Percentiles rank a stretch among this genome's conserved stretches.
Conservation (phyloP, 1,140 invertebrate species). For the Calliopsis andreniformis region DNA sequence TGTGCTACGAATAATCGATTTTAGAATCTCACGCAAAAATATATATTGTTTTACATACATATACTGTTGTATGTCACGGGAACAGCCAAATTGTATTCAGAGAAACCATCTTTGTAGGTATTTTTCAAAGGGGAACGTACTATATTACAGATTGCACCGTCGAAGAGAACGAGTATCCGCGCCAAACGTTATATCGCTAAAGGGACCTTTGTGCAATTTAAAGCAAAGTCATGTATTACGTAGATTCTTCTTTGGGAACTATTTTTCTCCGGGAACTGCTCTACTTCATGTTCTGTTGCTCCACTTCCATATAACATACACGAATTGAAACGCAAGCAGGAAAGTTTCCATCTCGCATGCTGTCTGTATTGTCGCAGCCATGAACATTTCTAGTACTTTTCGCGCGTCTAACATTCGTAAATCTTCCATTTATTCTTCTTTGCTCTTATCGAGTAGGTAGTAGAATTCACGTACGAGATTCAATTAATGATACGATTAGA, state of each 20-base stretch:
- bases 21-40: no score
- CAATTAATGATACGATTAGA: not conserved
- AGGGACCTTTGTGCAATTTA: constrained; percentile 59
- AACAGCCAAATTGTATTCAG: constrained; percentile 2
- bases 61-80: not conserved
- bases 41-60: no score
- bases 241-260: constrained; percentile 60
- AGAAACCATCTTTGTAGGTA: not conserved
- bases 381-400: not conserved
- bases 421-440: not conserved
- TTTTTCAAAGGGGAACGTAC: constrained; percentile 30
- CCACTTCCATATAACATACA: constrained; percentile 42
- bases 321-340: constrained; percentile 45
- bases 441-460: not conserved
- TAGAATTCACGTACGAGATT: not conserved
- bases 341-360: constrained; percentile 45
- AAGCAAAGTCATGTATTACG: constrained; percentile 59
- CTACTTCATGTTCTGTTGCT: constrained; percentile 46
- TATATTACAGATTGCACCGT: constrained; percentile 14
- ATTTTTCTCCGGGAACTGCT: constrained; percentile 48
- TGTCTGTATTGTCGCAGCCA: constrained; percentile 10
- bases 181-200: constrained; percentile 51
- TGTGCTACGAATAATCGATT: no score
- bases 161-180: constrained; percentile 19
- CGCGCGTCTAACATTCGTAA: not conserved